These are phyloP conservation scores for Megaceryle alcyon DNA, from an alignment of 2,797 vertebrate genomes.

Conservation along the genomic window DNA sequence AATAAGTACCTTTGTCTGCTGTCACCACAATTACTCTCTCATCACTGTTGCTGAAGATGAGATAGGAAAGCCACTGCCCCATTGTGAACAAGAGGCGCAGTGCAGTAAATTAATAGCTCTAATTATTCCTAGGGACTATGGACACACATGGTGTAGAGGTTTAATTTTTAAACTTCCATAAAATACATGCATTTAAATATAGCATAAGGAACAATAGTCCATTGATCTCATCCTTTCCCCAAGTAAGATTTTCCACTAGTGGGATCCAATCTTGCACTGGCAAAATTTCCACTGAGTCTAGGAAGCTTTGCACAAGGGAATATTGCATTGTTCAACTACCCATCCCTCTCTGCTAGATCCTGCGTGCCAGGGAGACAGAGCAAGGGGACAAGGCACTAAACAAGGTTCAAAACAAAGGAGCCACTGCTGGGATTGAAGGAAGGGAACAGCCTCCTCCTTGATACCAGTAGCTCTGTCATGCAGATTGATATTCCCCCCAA, in stretches of 20 bases:
- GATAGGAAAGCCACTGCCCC: constrained; percentile 20
- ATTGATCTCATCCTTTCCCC: constrained; percentile 19
- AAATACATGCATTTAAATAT: constrained; percentile 45
- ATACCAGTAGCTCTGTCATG: not conserved
- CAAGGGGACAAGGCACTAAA: not conserved
- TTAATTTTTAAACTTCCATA: constrained; percentile 34
- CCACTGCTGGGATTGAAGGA: not conserved
- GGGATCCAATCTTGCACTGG: not conserved
- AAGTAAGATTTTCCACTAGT: constrained; percentile 10
- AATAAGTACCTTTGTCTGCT: constrained; percentile 64
- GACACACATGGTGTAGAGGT: not conserved
- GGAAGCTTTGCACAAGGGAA: not conserved
- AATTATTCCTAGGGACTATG: not conserved
- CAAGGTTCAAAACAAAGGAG: not conserved
- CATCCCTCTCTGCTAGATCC: not conserved
- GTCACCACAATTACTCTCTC: constrained; percentile 62
- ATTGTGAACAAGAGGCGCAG: not conserved
- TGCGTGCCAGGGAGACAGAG: rapidly evolving
- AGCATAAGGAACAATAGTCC: constrained; percentile 26
- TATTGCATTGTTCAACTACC: not conserved
- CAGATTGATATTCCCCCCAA: rapidly evolving
- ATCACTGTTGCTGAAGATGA: constrained; percentile 46
- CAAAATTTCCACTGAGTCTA: not conserved
- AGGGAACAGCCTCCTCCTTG: not conserved
- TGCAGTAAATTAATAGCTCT: constrained; percentile 34